A percentile compares a stretch with the other conserved stretches of the same genome.
phyloP scores from a whole-genome alignment of 2,888 invertebrate genomes.

The Apocheima hispidaria region DNA sequence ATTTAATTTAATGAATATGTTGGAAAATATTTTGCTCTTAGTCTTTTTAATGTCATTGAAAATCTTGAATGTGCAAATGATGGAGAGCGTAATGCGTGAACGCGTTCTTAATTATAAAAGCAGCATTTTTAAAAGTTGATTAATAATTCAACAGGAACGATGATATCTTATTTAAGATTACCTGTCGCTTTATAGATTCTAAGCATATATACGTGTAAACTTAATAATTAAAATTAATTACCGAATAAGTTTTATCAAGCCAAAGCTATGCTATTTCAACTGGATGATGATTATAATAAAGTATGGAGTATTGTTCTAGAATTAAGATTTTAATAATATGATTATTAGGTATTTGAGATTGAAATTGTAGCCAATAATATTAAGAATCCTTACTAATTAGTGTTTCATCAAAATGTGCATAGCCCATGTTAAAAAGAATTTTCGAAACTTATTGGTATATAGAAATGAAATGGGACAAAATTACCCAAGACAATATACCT shows the following conservation, averaged over 20 bases:
- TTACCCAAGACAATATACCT: constrained; percentile 76
- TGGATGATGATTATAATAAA: constrained; percentile 51
- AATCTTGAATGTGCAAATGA: no score
- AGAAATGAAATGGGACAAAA: constrained; percentile 55
- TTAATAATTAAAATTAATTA: constrained; percentile 36
- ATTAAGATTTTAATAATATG: constrained; percentile 58
- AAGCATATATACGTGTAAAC: constrained; percentile 33
- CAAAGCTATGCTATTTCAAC: constrained; percentile 69
- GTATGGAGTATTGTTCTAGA: constrained; percentile 45
- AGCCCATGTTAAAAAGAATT: constrained; percentile 50
- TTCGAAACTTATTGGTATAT: constrained; percentile 40
- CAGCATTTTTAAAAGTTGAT: constrained; percentile 20
- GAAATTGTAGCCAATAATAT: constrained; percentile 39
- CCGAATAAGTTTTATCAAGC: constrained; percentile 60
- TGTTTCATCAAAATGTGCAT: constrained; percentile 42
- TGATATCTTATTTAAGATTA: constrained; percentile 2
- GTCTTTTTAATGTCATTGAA: no score
- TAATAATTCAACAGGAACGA: not conserved
- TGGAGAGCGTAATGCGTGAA: no score
- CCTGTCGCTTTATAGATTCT: constrained; percentile 42
- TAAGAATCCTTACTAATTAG: constrained; percentile 28
- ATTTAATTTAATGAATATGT: no score
- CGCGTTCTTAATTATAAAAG: constrained; percentile 11
- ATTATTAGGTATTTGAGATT: constrained; percentile 52
- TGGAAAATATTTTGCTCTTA: no score